Evolutionary conservation across 2,888 invertebrate genomes (phyloP).

Genomic region (Allacma fusca): DNA sequence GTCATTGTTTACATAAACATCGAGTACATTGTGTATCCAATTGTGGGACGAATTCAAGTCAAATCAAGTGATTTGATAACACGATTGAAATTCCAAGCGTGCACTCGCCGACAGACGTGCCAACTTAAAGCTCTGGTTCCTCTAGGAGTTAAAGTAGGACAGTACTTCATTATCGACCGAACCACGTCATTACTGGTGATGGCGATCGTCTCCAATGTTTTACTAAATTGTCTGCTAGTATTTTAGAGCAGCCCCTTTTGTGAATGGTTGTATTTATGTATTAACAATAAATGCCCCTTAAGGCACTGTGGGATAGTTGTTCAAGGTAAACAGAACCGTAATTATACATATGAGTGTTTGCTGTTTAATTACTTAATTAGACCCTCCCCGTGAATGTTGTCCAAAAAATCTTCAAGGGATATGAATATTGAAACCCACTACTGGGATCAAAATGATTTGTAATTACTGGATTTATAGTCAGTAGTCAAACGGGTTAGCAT

Average conservation of each 20-base stretch:
- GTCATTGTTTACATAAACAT: not conserved
- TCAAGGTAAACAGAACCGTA: too few relatives aligned
- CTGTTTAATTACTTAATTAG: too few relatives aligned
- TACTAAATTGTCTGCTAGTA: not conserved
- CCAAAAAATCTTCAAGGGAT: too few relatives aligned
- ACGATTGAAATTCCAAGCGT: not conserved
- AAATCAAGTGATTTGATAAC: not conserved
- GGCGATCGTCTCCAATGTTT: not conserved
- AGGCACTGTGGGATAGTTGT: too few relatives aligned
- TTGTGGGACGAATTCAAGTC: not conserved
- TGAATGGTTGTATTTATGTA: too few relatives aligned
- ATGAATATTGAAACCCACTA: too few relatives aligned
- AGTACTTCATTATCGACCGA: not conserved
- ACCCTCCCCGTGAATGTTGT: too few relatives aligned
- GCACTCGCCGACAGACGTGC: not conserved
- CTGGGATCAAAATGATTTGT: too few relatives aligned
- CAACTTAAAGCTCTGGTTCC: not conserved
- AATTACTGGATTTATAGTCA: too few relatives aligned
- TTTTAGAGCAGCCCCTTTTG: not conserved
- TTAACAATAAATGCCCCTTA: too few relatives aligned
- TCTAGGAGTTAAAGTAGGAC: not conserved
- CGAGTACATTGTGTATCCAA: not conserved
- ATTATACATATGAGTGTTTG: too few relatives aligned
- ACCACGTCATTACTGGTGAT: not conserved
- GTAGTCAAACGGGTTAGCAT: too few relatives aligned